Evolutionary conservation across 2,113 vertebrate genomes (phyloP).

Genomic region (Setophaga kirtlandii): DNA sequence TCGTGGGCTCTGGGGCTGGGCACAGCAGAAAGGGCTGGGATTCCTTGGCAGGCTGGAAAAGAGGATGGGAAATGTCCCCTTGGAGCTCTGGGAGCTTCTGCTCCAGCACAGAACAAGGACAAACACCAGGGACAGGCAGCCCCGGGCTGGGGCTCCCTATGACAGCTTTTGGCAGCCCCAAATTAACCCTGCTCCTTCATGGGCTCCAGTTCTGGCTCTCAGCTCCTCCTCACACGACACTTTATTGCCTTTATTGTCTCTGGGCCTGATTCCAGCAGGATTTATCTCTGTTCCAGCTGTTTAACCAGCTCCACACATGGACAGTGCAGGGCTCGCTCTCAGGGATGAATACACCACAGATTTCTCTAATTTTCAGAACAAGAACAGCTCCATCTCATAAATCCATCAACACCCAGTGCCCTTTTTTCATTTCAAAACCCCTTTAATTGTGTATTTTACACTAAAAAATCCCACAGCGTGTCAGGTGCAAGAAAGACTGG

Average conservation of each 20-base stretch:
- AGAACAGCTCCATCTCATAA: neutral
- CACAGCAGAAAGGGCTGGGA: neutral
- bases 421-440: neutral
- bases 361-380: fast-evolving
- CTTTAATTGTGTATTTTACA: neutral
- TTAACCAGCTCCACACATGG: fast-evolving
- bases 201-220: neutral
- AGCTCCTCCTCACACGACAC: neutral
- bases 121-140: fast-evolving
- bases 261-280: neutral
- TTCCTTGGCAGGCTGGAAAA: neutral
- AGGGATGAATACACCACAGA: fast-evolving
- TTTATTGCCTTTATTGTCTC: neutral
- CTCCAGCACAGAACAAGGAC: fast-evolving
- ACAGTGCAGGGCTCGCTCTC: fast-evolving
- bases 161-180: neutral
- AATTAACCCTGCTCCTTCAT: neutral
- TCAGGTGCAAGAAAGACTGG: neutral
- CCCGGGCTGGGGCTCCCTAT: fast-evolving
- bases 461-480: fast-evolving
- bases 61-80: fast-evolving
- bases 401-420: neutral
- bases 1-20: neutral
- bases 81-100: neutral
- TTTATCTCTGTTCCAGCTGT: neutral